Percentiles rank a stretch among this genome's conserved stretches.
phyloP scores from a whole-genome alignment of 92 coral and sea anemone genomes.

The Bergia puertoricense region DNA sequence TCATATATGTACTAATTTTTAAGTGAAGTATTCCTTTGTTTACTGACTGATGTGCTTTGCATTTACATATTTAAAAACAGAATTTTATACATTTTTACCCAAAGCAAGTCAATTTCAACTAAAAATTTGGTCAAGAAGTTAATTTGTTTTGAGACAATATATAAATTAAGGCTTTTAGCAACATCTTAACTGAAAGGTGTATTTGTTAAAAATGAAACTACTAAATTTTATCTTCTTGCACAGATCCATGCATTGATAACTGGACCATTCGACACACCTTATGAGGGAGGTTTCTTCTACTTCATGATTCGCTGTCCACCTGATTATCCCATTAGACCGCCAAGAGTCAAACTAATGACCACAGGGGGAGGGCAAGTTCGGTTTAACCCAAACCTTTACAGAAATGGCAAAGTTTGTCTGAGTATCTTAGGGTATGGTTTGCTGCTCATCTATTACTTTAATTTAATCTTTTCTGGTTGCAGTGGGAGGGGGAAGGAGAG shows the following conservation, averaged over 20 bases:
- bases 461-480: not conserved
- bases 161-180: too few relatives aligned
- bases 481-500: not conserved
- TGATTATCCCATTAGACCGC: slow-evolving; percentile 98
- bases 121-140: too few relatives aligned
- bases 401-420: slow-evolving; percentile 98
- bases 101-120: too few relatives aligned
- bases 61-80: too few relatives aligned
- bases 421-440: slow-evolving; percentile 92
- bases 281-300: slow-evolving; percentile 98
- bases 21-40: too few relatives aligned
- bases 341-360: slow-evolving; percentile 93
- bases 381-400: slow-evolving; percentile 96
- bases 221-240: slow-evolving; percentile 1
- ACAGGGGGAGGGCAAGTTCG: slow-evolving; percentile 98
- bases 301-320: slow-evolving; percentile 98
- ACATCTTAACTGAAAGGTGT: too few relatives aligned
- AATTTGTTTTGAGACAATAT: too few relatives aligned
- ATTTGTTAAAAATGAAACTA: too few relatives aligned
- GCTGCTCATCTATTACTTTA: not conserved
- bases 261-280: slow-evolving; percentile 98
- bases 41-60: too few relatives aligned
- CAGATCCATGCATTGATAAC: slow-evolving; percentile 97
- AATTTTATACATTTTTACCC: too few relatives aligned
- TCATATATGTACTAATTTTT: too few relatives aligned